These are phyloP conservation scores for Steatornis caripensis DNA, from an alignment of 2,113 vertebrate genomes.

Conservation along the genomic window DNA sequence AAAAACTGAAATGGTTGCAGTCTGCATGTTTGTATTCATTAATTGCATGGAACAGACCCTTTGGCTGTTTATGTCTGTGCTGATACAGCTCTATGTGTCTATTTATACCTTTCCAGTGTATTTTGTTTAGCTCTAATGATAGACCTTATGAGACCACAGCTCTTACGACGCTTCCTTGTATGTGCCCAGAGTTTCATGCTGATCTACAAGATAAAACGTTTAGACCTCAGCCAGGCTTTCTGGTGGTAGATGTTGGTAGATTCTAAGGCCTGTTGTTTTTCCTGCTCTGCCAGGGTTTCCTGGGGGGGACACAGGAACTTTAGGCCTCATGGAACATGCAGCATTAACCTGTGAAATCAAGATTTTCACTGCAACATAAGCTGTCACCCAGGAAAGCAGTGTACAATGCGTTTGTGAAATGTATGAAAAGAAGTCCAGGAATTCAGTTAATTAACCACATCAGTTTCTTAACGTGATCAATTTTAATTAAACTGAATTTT, in stretches of 20 bases:
- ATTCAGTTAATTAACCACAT: slow-evolving; percentile 99
- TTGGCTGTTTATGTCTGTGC: not conserved
- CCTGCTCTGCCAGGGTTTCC: not conserved
- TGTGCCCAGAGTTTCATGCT: not conserved
- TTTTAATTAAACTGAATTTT: slow-evolving; percentile 99
- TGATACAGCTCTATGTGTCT: fast-evolving
- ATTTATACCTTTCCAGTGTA: not conserved
- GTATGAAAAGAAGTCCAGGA: slow-evolving; percentile 86
- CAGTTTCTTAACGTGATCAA: slow-evolving; percentile 99
- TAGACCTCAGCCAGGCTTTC: not conserved
- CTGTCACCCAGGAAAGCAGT: slow-evolving; percentile 77
- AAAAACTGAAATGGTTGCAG: not conserved
- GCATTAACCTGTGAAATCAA: slow-evolving; percentile 75
- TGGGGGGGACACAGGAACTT: not conserved
- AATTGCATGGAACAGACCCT: not conserved
- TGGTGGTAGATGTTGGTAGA: not conserved
- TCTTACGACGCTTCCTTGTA: not conserved
- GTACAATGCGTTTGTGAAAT: slow-evolving; percentile 84
- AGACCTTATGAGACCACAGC: not conserved
- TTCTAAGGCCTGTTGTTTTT: not conserved
- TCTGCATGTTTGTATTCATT: not conserved
- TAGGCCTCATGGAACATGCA: slow-evolving; percentile 31
- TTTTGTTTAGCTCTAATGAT: not conserved
- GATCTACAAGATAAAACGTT: not conserved
- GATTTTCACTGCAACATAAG: slow-evolving; percentile 63